Conservation (phyloP, 2,888 invertebrate species). For the Neelides folsomi region DNA sequence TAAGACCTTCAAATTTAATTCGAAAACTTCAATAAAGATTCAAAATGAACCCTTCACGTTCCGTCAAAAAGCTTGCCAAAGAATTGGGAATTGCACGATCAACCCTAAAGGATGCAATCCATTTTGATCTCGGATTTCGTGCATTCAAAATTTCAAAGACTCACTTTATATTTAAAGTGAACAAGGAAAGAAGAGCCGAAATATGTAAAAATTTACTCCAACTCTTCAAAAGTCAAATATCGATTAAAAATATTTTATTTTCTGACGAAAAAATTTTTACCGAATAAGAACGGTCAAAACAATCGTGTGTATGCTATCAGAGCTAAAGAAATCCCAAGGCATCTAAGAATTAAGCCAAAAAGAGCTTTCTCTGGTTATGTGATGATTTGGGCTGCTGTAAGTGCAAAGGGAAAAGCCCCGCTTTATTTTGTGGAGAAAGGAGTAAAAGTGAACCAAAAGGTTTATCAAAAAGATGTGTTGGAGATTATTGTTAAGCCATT, state of each 20-base stretch:
- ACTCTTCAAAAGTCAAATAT: background rate
- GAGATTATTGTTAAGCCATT: background rate
- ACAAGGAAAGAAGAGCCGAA: background rate
- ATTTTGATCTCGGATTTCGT: too few species aligned
- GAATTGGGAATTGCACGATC: too few species aligned
- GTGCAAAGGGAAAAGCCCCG: background rate
- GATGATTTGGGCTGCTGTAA: background rate
- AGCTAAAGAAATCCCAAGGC: background rate
- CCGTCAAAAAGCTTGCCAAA: too few species aligned
- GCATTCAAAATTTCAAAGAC: too few species aligned
- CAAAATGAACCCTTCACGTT: too few species aligned
- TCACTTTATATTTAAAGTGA: too few species aligned
- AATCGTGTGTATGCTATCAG: background rate
- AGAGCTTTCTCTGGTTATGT: too few species aligned
- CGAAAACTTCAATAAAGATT: too few species aligned
- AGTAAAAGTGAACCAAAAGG: background rate
- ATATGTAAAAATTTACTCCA: background rate
- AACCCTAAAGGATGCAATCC: too few species aligned
- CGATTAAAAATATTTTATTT: background rate
- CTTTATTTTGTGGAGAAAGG: background rate
- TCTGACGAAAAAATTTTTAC: background rate
- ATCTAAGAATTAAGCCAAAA: background rate
- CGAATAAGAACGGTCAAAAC: background rate
- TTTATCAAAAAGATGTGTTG: background rate
- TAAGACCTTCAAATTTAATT: too few species aligned